phyloP scores from a whole-genome alignment of 2,113 vertebrate species.

The Phocoena phocoena region DNA sequence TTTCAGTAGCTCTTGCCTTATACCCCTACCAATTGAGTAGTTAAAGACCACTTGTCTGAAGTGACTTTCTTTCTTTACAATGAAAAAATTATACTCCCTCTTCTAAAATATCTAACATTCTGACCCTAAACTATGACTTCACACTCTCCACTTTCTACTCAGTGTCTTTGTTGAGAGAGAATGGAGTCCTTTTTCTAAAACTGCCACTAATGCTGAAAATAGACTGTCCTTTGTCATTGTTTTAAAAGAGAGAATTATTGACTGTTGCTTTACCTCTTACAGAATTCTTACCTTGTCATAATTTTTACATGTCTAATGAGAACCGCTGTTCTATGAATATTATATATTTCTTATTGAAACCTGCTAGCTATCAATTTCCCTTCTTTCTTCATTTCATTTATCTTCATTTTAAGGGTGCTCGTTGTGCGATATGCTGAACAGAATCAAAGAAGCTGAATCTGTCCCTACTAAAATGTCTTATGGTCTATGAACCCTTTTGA shows the following conservation, averaged over 20 bases:
- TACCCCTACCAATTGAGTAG: conserved; percentile 22
- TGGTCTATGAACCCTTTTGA: background rate
- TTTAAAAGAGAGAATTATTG: background rate
- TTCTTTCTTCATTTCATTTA: conserved; percentile 49
- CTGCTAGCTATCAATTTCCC: background rate
- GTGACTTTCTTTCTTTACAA: conserved; percentile 37
- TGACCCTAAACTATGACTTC: background rate
- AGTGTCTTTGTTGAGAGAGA: background rate
- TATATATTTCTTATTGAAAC: background rate
- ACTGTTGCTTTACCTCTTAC: conserved; percentile 9
- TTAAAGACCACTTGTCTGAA: conserved; percentile 57
- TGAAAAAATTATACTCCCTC: background rate
- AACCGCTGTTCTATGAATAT: background rate
- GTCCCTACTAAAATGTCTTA: conserved; percentile 59
- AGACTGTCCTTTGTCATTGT: background rate
- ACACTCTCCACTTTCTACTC: background rate
- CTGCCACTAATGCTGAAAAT: background rate
- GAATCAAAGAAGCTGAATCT: conserved; percentile 67
- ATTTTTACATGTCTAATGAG: conserved; percentile 2
- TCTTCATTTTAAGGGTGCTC: conserved; percentile 57
- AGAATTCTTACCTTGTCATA: conserved; percentile 50
- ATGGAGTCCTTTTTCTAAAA: conserved; percentile 34
- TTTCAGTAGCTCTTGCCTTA: conserved; percentile 41
- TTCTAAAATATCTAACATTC: conserved; percentile 7
- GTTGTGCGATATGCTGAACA: conserved; percentile 52